A percentile compares a stretch with the other conserved stretches of the same genome.
Conservation (phyloP, 2,888 invertebrate genomes). For the Sphecodes monilicornis region DNA sequence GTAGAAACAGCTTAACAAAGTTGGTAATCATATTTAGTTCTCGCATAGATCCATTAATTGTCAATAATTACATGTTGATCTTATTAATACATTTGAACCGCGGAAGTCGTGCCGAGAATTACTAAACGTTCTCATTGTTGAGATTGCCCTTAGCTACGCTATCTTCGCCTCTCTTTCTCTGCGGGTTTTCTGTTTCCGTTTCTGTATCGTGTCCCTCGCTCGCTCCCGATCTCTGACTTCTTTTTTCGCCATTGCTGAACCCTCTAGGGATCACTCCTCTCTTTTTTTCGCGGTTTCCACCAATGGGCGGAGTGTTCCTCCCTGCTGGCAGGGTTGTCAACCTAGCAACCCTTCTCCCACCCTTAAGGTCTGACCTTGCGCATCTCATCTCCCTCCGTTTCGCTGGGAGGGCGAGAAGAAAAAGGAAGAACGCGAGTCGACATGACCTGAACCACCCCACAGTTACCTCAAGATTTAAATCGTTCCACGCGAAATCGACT, state of each 20-base stretch:
- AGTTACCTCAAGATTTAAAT: constrained; percentile 68
- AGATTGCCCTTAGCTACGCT: constrained; percentile 42
- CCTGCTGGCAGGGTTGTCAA: constrained; percentile 75
- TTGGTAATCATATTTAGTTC: constrained; percentile 47
- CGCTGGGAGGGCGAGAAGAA: constrained; percentile 61
- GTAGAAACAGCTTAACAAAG: constrained; percentile 34
- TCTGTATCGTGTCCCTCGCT: constrained; percentile 8
- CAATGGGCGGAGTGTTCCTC: constrained; percentile 78
- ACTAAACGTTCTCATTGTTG: constrained; percentile 63
- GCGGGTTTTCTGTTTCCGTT: neutral
- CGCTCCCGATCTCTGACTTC: constrained; percentile 38
- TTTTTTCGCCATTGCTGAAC: constrained; percentile 60
- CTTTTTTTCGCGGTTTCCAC: constrained; percentile 71
- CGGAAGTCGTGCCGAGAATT: constrained; percentile 32
- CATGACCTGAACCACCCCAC: constrained; percentile 49
- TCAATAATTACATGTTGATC: constrained; percentile 27
- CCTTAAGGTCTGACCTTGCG: constrained; percentile 74
- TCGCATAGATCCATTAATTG: constrained; percentile 45
- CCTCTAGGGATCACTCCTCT: constrained; percentile 62
- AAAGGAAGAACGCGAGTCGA: constrained; percentile 52
- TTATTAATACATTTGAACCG: constrained; percentile 14
- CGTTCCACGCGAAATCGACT: constrained; percentile 66
- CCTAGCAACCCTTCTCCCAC: constrained; percentile 74
- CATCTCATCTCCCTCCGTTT: constrained; percentile 67
- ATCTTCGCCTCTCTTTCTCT: constrained; percentile 15